A percentile compares a stretch with the other conserved stretches of the same genome.
Conservation (phyloP, 23 tunicate genomes). For the Corella eumyota region DNA sequence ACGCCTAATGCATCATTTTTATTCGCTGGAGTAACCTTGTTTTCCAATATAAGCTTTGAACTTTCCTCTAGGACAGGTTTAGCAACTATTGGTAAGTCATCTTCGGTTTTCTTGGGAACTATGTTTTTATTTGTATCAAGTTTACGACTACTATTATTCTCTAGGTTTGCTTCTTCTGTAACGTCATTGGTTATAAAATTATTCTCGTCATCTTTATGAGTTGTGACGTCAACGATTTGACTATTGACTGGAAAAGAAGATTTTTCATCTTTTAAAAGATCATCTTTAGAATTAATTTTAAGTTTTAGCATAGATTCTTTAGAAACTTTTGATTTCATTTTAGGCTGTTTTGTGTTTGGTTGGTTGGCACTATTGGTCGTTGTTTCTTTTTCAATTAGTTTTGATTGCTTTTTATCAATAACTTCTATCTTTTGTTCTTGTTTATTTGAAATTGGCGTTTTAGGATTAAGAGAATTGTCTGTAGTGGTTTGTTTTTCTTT, state of each 20-base stretch:
- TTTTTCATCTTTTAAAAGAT: neutral
- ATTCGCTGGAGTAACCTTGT: neutral
- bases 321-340: neutral
- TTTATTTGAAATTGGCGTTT: no score
- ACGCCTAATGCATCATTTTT: conserved; percentile 1
- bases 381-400: no score
- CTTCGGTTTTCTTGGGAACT: no score
- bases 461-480: no score
- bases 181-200: neutral
- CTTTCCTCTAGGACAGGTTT: neutral
- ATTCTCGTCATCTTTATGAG: neutral
- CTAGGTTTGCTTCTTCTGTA: neutral
- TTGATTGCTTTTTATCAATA: no score
- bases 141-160: no score
- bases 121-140: no score
- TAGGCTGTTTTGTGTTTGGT: neutral
- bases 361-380: no score
- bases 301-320: neutral
- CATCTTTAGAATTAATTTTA: neutral
- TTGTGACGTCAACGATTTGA: neutral
- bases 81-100: no score
- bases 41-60: neutral
- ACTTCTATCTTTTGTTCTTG: no score
- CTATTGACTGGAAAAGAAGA: neutral
- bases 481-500: no score